These are phyloP conservation scores for Dicycla oo DNA, from an alignment of 2,888 invertebrate genomes.

Conservation along the genomic window DNA sequence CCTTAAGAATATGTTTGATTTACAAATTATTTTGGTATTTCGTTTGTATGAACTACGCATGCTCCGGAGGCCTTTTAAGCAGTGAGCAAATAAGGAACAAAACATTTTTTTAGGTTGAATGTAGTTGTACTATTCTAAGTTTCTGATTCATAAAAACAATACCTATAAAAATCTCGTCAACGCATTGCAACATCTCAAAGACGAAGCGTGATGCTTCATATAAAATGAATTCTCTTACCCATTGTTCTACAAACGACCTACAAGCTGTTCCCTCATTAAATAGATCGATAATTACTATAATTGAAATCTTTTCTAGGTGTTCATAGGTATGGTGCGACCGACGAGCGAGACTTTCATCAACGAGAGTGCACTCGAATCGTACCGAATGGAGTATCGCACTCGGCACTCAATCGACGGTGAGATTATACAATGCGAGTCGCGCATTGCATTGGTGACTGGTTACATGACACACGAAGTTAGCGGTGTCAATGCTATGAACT, in stretches of 20 bases:
- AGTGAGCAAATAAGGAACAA: background rate
- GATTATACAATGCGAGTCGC: conserved; percentile 96
- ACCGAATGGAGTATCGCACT: conserved; percentile 96
- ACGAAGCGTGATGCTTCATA: background rate
- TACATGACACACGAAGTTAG: conserved; percentile 96
- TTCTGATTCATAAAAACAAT: conserved; percentile 17
- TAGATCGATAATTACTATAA: conserved; percentile 37
- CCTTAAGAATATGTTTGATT: too few species aligned
- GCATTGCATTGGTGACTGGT: conserved; percentile 97
- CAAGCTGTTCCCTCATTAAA: conserved; percentile 20
- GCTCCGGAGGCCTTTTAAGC: too few species aligned
- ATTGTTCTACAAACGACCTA: conserved; percentile 38
- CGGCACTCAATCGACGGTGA: conserved; percentile 96
- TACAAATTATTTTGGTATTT: too few species aligned
- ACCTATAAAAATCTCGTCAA: conserved; percentile 21
- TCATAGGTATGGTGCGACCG: conserved; percentile 93
- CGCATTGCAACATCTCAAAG: conserved; percentile 18
- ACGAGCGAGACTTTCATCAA: conserved; percentile 90
- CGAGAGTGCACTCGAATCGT: conserved; percentile 78
- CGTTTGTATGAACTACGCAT: too few species aligned
- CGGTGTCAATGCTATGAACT: conserved; percentile 96
- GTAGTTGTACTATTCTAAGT: background rate
- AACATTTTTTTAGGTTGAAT: background rate
- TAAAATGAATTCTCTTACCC: conserved; percentile 8
- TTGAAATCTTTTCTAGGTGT: conserved; percentile 78